These are phyloP conservation scores for Mamestra configurata DNA, from an alignment of 1,140 invertebrate genomes.

Conservation along the genomic window DNA sequence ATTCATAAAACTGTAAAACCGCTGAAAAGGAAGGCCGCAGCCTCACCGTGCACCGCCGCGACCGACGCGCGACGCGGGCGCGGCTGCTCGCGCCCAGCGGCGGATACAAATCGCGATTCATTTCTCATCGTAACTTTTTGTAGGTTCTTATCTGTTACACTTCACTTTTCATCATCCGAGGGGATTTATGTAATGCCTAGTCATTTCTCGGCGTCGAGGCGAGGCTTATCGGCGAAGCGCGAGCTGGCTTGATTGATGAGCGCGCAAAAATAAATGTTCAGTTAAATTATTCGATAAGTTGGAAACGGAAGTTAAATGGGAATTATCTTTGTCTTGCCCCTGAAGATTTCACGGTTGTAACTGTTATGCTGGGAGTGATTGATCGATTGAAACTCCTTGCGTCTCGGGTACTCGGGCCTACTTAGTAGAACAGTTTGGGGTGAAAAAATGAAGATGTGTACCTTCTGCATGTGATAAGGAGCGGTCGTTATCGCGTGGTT, in stretches of 20 bases:
- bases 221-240: conserved; percentile 84
- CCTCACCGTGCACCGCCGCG: too few species aligned
- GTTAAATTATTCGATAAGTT: conserved; percentile 89
- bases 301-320: conserved; percentile 89
- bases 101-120: conserved; percentile 88
- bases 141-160: conserved; percentile 89
- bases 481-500: not conserved
- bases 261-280: conserved; percentile 89
- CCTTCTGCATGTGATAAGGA: not conserved
- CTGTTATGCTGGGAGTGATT: conserved; percentile 83
- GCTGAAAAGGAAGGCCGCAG: conserved; percentile 9
- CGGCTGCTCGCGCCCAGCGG: conserved; percentile 69
- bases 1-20: conserved; percentile 8
- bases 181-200: conserved; percentile 89
- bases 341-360: conserved; percentile 85
- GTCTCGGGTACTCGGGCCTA: conserved; percentile 26
- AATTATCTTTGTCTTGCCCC: conserved; percentile 88
- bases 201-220: conserved; percentile 88
- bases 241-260: conserved; percentile 88
- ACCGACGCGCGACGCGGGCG: conserved; percentile 55
- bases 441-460: conserved; percentile 19
- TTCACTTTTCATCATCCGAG: conserved; percentile 89
- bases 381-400: conserved; percentile 71
- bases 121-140: conserved; percentile 89
- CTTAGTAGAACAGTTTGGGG: conserved; percentile 34